Conservation (phyloP, 2,888 invertebrate species). For the Zeuzera pyrina region DNA sequence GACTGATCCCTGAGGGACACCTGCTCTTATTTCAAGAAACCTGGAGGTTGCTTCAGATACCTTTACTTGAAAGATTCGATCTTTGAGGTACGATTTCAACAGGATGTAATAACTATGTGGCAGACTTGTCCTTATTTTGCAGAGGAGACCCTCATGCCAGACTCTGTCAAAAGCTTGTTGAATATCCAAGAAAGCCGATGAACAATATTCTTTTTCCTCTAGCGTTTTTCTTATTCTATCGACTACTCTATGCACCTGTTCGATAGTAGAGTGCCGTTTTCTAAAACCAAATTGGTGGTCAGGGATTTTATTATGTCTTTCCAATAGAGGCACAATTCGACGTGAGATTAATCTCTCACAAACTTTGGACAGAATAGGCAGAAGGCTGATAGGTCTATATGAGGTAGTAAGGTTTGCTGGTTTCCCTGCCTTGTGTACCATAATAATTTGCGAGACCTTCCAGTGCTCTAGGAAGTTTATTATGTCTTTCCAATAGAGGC, state of each 20-base stretch:
- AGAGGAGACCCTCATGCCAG: slow-evolving; percentile 18
- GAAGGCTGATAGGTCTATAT: slow-evolving; percentile 14
- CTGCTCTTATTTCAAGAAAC: background rate
- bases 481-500: too few species aligned
- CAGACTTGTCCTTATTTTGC: too few species aligned
- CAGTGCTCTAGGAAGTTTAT: slow-evolving; percentile 7
- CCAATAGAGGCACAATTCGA: too few species aligned
- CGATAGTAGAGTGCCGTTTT: too few species aligned
- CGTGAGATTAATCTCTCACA: slow-evolving; percentile 1
- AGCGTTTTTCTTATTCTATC: too few species aligned
- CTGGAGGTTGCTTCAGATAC: background rate
- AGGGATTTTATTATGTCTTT: slow-evolving; percentile 9
- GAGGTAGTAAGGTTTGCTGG: slow-evolving; percentile 8
- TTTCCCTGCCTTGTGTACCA: slow-evolving; percentile 15
- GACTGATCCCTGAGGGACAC: too few species aligned
- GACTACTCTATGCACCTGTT: too few species aligned
- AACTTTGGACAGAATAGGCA: slow-evolving; percentile 13
- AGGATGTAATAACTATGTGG: slow-evolving; percentile 8
- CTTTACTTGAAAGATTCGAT: slow-evolving; percentile 2
- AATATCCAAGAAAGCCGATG: slow-evolving; percentile 16
- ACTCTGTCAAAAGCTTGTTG: slow-evolving; percentile 20
- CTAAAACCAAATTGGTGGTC: too few species aligned
- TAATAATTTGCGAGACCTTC: slow-evolving; percentile 15
- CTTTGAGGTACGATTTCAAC: slow-evolving; percentile 10
- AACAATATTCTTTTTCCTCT: too few species aligned